Conservation (phyloP, 2,888 invertebrate species). For the Parnassius apollo region DNA sequence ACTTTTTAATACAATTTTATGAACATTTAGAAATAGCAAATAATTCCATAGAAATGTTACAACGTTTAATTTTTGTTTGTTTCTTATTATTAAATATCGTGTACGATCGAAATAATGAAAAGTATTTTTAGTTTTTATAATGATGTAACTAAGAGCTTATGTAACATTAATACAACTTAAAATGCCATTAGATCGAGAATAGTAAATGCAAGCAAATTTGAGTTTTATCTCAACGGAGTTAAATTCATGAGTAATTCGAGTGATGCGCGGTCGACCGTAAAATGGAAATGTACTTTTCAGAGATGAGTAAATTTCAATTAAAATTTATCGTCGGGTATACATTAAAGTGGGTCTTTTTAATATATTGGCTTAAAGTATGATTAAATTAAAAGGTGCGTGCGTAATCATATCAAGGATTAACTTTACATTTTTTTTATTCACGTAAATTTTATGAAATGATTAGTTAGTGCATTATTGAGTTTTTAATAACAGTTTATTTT, state of each 20-base stretch:
- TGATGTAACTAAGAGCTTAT: too few relatives aligned
- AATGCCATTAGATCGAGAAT: conserved; percentile 8
- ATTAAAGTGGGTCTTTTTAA: conserved; percentile 7
- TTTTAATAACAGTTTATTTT: too few relatives aligned
- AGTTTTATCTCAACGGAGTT: conserved; percentile 7
- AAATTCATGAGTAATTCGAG: neutral
- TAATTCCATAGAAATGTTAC: too few relatives aligned
- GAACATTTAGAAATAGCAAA: too few relatives aligned
- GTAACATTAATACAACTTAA: neutral
- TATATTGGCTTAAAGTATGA: conserved; percentile 12
- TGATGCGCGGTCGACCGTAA: conserved; percentile 15
- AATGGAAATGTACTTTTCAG: conserved; percentile 20
- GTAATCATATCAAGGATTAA: neutral
- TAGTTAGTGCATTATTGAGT: too few relatives aligned
- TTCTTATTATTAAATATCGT: too few relatives aligned
- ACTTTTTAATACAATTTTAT: too few relatives aligned
- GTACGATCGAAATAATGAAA: too few relatives aligned
- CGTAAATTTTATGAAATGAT: too few relatives aligned
- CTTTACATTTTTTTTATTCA: too few relatives aligned
- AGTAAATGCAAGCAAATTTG: conserved; percentile 4
- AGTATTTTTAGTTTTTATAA: too few relatives aligned
- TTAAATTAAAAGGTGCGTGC: conserved; percentile 9
- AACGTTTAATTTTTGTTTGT: too few relatives aligned
- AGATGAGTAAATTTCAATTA: conserved; percentile 26
- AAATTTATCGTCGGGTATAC: conserved; percentile 13